Conservation (phyloP, 1,140 invertebrate genomes). For the Piezodorus guildinii region DNA sequence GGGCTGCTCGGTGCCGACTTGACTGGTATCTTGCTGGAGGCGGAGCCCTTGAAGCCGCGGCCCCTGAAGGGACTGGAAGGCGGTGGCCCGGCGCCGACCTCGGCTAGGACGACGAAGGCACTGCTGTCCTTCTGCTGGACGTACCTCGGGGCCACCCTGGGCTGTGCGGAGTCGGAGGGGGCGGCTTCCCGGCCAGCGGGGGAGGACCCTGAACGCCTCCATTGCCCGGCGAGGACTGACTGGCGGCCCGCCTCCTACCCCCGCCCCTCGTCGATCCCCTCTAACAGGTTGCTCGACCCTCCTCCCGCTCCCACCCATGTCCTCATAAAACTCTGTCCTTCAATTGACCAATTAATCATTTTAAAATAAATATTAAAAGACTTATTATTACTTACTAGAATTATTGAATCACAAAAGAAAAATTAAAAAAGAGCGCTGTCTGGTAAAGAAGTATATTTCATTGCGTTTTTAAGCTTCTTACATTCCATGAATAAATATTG, state of each 20-base stretch:
- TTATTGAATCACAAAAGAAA: too few species aligned
- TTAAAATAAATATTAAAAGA: too few species aligned
- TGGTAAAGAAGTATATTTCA: too few species aligned
- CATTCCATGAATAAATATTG: too few species aligned
- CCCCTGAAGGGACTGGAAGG: conserved; percentile 44
- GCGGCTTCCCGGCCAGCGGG: conserved; percentile 15
- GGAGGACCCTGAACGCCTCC: conserved; percentile 26
- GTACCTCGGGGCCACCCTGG: conserved; percentile 21
- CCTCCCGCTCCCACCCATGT: not conserved
- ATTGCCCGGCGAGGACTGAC: conserved; percentile 1
- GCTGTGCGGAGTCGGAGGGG: conserved; percentile 18
- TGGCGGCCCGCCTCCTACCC: not conserved
- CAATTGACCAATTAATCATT: too few species aligned
- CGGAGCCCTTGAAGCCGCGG: conserved; percentile 43
- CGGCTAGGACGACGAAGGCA: conserved; percentile 48
- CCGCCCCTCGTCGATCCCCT: not conserved
- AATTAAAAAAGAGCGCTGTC: too few species aligned
- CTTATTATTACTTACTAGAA: too few species aligned
- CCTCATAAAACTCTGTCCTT: too few species aligned
- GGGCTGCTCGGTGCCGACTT: conserved; percentile 13
- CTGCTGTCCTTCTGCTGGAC: conserved; percentile 27
- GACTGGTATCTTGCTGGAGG: conserved; percentile 26
- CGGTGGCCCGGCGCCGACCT: conserved; percentile 37
- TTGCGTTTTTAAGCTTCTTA: too few species aligned
- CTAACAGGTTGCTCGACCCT: not conserved